These are phyloP conservation scores for Astreopora myriophthalma DNA, from an alignment of 64 coral and sea anemone species.

Conservation along the genomic window DNA sequence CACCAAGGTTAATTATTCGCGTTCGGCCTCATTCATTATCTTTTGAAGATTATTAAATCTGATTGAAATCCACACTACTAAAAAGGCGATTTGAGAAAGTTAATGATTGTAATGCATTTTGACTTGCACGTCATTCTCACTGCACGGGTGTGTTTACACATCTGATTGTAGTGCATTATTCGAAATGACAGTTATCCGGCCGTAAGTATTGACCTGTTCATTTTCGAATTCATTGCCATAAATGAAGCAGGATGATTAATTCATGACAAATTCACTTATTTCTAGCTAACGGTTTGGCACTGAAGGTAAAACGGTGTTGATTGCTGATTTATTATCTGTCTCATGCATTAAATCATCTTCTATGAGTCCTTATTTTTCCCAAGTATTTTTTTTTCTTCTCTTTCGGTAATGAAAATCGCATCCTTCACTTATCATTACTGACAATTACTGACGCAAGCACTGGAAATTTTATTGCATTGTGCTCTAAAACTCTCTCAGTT, in stretches of 20 bases:
- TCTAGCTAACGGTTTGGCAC: background rate
- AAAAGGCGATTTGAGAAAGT: background rate
- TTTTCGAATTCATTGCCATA: background rate
- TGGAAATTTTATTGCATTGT: background rate
- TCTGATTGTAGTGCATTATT: background rate
- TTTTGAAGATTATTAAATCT: background rate
- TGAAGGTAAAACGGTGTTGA: background rate
- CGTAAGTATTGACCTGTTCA: background rate
- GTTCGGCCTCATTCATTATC: background rate
- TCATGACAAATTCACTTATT: background rate
- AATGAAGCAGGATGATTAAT: constrained; percentile 5
- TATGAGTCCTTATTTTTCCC: background rate
- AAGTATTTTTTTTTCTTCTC: background rate
- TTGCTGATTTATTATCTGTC: background rate
- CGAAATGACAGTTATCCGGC: background rate
- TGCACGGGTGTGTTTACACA: background rate
- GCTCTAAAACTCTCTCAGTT: background rate
- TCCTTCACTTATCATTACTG: background rate
- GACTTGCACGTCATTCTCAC: background rate
- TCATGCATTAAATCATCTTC: background rate
- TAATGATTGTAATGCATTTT: background rate
- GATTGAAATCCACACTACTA: background rate
- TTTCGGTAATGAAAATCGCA: constrained; percentile 2
- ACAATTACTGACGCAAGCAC: no score
- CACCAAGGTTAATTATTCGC: no score